phyloP scores from a whole-genome alignment of 2,113 vertebrate species.

The Tichodroma muraria region DNA sequence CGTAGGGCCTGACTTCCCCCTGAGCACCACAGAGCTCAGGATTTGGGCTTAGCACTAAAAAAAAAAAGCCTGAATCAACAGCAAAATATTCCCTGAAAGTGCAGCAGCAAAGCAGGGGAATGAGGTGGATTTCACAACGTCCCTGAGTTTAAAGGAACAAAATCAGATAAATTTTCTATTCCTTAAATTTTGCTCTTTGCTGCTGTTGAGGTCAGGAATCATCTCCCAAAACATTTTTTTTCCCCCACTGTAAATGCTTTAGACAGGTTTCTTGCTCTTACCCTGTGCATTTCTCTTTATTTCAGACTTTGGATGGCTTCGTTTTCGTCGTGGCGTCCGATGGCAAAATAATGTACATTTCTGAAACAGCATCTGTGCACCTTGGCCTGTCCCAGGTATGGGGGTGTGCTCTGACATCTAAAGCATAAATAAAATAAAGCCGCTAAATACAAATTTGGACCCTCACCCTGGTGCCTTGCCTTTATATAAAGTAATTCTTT shows the following conservation, averaged over 20 bases:
- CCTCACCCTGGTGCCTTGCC: not conserved
- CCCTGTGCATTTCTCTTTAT: not conserved
- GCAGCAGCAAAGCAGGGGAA: conserved; percentile 46
- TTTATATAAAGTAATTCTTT: not conserved
- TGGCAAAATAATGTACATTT: conserved; percentile 98
- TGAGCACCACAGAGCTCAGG: conserved; percentile 56
- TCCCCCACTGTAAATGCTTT: not conserved
- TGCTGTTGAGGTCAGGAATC: not conserved
- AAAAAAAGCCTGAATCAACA: conserved; percentile 43
- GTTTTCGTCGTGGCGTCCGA: conserved; percentile 94
- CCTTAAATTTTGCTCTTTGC: not conserved
- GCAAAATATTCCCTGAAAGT: conserved; percentile 12
- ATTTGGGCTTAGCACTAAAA: conserved; percentile 63
- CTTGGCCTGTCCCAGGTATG: conserved; percentile 92
- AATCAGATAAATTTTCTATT: not conserved
- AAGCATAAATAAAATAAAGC: rapidly evolving
- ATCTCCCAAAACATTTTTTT: not conserved
- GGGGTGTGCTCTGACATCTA: not conserved
- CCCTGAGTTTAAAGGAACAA: not conserved
- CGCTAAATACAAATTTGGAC: not conserved
- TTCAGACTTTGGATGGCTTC: conserved; percentile 93
- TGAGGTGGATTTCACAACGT: not conserved
- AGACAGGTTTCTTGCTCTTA: not conserved
- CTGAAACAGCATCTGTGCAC: conserved; percentile 94
- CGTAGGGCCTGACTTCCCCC: not conserved